Evolutionary conservation across 2,888 invertebrate species (phyloP).

Genomic region (Sycophila texana): DNA sequence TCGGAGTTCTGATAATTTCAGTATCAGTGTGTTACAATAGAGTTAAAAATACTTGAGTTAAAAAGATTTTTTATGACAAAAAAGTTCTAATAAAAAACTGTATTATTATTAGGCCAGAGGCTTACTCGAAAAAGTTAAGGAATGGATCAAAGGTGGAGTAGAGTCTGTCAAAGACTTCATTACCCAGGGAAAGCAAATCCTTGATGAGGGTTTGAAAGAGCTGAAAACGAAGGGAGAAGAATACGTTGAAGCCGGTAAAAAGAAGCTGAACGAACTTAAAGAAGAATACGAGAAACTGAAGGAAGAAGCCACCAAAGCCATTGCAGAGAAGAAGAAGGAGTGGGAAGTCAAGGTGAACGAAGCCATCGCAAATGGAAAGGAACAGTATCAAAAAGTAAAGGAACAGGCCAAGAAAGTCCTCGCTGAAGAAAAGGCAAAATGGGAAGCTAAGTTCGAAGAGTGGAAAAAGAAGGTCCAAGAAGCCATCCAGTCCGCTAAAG

Average conservation of each 20-base stretch:
- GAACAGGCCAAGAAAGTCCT: conserved; percentile 7
- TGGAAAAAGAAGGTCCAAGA: conserved; percentile 11
- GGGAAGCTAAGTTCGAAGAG: neutral
- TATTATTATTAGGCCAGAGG: neutral
- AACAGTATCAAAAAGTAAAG: neutral
- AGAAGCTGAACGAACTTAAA: conserved; percentile 7
- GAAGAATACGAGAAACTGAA: conserved; percentile 1
- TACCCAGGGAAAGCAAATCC: neutral
- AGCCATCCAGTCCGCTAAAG: conserved; percentile 5
- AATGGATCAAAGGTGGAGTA: neutral
- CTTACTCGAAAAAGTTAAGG: neutral
- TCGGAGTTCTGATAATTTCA: too few relatives aligned
- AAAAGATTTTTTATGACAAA: too few relatives aligned
- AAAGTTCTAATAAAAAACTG: neutral
- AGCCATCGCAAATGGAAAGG: neutral
- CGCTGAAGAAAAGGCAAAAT: neutral
- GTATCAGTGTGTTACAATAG: neutral
- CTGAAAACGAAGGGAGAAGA: neutral
- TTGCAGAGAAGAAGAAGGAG: neutral
- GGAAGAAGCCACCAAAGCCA: conserved; percentile 4
- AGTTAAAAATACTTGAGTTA: too few relatives aligned
- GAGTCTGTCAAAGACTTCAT: neutral
- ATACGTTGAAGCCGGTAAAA: neutral
- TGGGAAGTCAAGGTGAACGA: neutral
- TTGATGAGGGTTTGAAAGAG: neutral